phyloP scores from a whole-genome alignment of 2,113 vertebrate species.

The Semnornis frantzii region DNA sequence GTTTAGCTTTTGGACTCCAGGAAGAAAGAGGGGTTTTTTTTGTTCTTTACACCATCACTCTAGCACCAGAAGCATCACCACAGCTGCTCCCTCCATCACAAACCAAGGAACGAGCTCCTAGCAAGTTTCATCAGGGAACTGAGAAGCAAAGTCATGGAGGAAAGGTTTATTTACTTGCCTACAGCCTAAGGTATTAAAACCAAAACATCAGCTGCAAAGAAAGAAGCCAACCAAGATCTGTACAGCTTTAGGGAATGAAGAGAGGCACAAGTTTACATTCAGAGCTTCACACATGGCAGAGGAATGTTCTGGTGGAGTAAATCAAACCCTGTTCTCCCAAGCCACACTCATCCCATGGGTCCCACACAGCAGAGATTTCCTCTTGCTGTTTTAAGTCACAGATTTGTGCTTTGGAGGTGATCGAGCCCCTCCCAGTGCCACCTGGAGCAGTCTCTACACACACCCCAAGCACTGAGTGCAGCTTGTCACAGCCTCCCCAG shows the following conservation, averaged over 20 bases:
- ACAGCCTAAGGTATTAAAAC: conserved; percentile 16
- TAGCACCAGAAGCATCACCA: neutral
- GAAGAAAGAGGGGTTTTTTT: neutral
- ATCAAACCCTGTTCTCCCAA: conserved; percentile 33
- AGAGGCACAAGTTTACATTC: conserved; percentile 70
- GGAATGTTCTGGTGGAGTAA: conserved; percentile 52
- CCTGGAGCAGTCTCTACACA: neutral
- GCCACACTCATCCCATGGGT: neutral
- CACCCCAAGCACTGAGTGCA: neutral
- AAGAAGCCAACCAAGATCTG: conserved; percentile 43
- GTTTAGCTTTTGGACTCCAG: neutral
- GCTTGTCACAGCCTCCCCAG: conserved; percentile 11
- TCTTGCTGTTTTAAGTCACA: neutral
- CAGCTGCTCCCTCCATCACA: neutral
- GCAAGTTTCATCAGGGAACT: neutral
- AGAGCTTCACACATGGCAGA: conserved; percentile 36
- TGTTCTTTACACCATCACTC: neutral
- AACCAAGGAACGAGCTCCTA: neutral
- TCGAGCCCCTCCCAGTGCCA: neutral
- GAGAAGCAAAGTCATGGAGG: conserved; percentile 5
- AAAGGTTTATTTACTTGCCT: conserved; percentile 73
- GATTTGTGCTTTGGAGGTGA: conserved; percentile 27
- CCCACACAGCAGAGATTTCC: conserved; percentile 2
- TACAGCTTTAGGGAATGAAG: conserved; percentile 29
- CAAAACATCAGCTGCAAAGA: conserved; percentile 12